Base-by-base conservation (phyloP, 2,888 invertebrate species). In the Melikaiella ostensackeni region DNA sequence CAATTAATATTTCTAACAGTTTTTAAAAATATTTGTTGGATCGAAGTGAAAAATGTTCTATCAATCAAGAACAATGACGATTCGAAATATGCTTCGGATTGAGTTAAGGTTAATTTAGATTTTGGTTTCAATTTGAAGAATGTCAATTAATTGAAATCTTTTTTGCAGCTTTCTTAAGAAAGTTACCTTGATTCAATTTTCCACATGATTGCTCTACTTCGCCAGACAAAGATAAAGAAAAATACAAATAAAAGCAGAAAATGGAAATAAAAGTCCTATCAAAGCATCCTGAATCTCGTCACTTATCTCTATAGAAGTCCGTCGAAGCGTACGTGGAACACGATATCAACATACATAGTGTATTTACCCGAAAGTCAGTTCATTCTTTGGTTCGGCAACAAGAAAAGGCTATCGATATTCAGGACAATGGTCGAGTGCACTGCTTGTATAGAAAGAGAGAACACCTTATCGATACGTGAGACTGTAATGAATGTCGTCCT, bases 351-450 rank as follows among this genome's bases (percentile, higher is more conserved):
- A 66, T 66, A 42, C 66, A 66, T 66, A 66, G 35, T 21, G 38
- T 38, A 64, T 64, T 27, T 66, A 64, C 33, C 55, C 30, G 38
- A 38, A n/a, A 50, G 33, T 50, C 74, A 55, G 55, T 74, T 35
- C n/a, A 33, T 30, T 59, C 57, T 24, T 35, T 35, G 33, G 33
- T 33, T 30, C 35, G 16, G 6, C 35, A 57, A 59, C 55, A 74
- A 74, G 74, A 74, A 74, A 57, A 57, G 74, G 33, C 55, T 38
- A 74, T 74, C 59, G 74, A 74, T 74, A 57, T 74, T 74, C 74
- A 74, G 74, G 59, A 74, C 57, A 57, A 59, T 74, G 73, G 73
- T 55, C 55, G 55, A 57, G 50, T 64, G 64, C 64, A 64, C 42
- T 63, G 21, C 35, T 35, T 21, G 16, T 35, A 35, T 16, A 38